phyloP scores from a whole-genome alignment of 2,797 vertebrate genomes.

The Coregonus sp. region DNA sequence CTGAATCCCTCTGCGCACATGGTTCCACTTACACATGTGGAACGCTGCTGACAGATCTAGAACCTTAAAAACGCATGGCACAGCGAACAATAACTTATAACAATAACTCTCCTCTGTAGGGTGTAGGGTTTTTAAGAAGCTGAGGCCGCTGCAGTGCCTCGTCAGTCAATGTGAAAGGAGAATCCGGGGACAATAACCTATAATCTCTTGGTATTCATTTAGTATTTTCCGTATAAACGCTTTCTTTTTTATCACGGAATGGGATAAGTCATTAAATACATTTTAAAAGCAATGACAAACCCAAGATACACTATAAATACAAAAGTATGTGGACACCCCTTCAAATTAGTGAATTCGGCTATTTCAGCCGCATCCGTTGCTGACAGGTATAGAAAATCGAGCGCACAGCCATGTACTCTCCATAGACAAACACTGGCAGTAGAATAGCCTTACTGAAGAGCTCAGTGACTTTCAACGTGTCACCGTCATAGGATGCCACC shows the following conservation, averaged over 20 bases:
- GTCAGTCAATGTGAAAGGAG: constrained; percentile 55
- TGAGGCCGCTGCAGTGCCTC: constrained; percentile 76
- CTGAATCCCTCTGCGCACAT: background rate
- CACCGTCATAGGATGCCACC: no score
- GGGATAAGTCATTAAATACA: constrained; percentile 6
- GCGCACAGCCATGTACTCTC: no score
- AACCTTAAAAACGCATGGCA: constrained; percentile 46
- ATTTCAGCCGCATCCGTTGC: no score
- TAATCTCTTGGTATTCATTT: background rate
- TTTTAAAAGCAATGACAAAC: background rate
- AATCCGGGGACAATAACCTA: constrained; percentile 48
- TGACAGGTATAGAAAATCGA: no score
- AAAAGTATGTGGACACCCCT: no score
- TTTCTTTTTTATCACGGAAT: constrained; percentile 1
- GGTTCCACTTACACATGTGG: background rate
- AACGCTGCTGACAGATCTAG: constrained; percentile 27
- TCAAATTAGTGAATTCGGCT: no score
- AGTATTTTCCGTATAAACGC: background rate
- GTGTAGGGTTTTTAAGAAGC: constrained; percentile 28
- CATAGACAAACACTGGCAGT: no score
- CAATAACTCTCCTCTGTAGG: constrained; percentile 31
- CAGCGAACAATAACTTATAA: constrained; percentile 31
- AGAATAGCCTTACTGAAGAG: no score
- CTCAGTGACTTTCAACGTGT: no score
- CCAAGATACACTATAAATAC: background rate